A percentile compares a stretch with the other conserved stretches of the same genome.
These are phyloP conservation scores for Avahi laniger DNA, from an alignment of 2,797 vertebrate species.

Conservation along the genomic window DNA sequence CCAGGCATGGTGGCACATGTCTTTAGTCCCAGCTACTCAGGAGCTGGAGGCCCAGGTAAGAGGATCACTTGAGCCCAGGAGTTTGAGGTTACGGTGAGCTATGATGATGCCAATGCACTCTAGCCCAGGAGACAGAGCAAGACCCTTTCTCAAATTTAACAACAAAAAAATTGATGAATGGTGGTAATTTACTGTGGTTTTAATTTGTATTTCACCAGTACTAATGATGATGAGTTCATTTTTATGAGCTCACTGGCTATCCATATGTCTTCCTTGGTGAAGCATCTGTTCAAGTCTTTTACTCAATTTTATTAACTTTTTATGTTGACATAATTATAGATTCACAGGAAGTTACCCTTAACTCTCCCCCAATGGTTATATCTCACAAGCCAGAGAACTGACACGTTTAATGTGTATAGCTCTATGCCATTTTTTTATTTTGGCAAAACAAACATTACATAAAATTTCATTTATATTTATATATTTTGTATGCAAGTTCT, in stretches of 20 bases:
- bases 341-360: not conserved
- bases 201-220: not conserved
- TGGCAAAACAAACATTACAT: not conserved
- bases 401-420: too few relatives aligned
- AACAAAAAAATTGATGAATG: too few relatives aligned
- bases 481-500: not conserved
- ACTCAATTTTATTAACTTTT: not conserved
- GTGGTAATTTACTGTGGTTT: not conserved
- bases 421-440: not conserved
- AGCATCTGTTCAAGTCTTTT: not conserved
- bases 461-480: not conserved
- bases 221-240: not conserved
- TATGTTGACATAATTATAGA: not conserved
- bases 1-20: too few relatives aligned
- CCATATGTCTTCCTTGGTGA: not conserved
- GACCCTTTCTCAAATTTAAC: too few relatives aligned
- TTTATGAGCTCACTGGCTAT: not conserved
- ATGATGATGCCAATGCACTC: too few relatives aligned
- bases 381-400: not conserved
- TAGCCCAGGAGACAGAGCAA: too few relatives aligned
- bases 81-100: too few relatives aligned
- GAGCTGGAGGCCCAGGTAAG: too few relatives aligned
- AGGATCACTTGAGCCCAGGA: too few relatives aligned
- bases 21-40: too few relatives aligned
- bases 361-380: not conserved